These are phyloP conservation scores for Himantopus leucocephalus DNA, from an alignment of 2,113 vertebrate genomes.

Conservation along the genomic window DNA sequence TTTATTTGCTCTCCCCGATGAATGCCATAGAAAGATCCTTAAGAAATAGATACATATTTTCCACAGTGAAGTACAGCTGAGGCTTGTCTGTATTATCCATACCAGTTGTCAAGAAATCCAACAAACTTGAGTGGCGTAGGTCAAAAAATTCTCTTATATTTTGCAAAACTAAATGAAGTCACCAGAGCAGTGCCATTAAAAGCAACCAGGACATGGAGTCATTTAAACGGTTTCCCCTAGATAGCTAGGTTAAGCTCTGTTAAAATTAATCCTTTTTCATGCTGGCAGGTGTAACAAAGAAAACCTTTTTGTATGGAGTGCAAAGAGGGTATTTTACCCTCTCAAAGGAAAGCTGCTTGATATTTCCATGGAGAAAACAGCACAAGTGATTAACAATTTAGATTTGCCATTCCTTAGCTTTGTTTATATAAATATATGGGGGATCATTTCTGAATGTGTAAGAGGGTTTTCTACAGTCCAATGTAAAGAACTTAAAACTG, in stretches of 20 bases:
- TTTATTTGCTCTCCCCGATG: slow-evolving; percentile 9
- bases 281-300: slow-evolving; percentile 74
- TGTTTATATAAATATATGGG: slow-evolving; percentile 69
- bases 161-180: slow-evolving; percentile 56
- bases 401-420: slow-evolving; percentile 64
- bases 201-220: slow-evolving; percentile 57
- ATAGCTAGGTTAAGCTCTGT: slow-evolving; percentile 63
- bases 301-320: slow-evolving; percentile 63
- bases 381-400: slow-evolving; percentile 67
- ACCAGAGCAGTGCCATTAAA: slow-evolving; percentile 48
- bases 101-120: neutral
- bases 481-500: slow-evolving; percentile 59
- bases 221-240: slow-evolving; percentile 49
- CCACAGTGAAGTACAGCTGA: neutral
- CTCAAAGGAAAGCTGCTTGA: slow-evolving; percentile 63
- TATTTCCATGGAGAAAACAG: slow-evolving; percentile 65
- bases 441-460: slow-evolving; percentile 67
- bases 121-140: neutral
- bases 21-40: neutral
- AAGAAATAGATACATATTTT: neutral
- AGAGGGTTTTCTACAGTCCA: slow-evolving; percentile 67
- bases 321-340: slow-evolving; percentile 63
- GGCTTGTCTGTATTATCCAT: neutral
- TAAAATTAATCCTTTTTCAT: slow-evolving; percentile 74
- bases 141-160: slow-evolving; percentile 34